A percentile compares a stretch with the other conserved stretches of the same genome.
phyloP scores from a whole-genome alignment of 2,797 vertebrate genomes.

The Gobio occitaniae region DNA sequence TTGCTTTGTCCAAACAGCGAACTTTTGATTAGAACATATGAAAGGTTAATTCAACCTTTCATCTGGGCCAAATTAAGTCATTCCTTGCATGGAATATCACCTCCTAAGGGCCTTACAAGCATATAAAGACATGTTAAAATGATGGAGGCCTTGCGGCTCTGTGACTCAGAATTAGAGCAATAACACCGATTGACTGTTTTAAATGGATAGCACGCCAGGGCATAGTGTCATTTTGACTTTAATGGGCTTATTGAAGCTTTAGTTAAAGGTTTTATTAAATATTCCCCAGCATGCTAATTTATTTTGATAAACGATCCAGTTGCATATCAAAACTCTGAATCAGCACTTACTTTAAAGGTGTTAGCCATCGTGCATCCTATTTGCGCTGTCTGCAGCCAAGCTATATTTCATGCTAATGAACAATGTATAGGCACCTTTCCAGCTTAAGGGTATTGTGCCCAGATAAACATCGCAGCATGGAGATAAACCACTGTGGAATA shows the following conservation, averaged over 20 bases:
- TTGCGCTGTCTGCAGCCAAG: background rate
- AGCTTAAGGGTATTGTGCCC: slow-evolving; percentile 35
- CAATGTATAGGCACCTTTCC: slow-evolving; percentile 36
- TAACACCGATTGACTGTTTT: slow-evolving; percentile 35
- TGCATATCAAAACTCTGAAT: slow-evolving; percentile 22
- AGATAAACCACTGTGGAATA: slow-evolving; percentile 25
- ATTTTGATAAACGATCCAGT: slow-evolving; percentile 37
- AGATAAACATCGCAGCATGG: slow-evolving; percentile 21
- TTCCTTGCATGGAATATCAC: slow-evolving; percentile 14
- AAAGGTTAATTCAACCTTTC: slow-evolving; percentile 45
- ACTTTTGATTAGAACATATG: slow-evolving; percentile 52
- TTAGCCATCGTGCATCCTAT: background rate
- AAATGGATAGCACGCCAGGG: slow-evolving; percentile 15
- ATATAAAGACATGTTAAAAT: slow-evolving; percentile 27
- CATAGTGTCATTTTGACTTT: slow-evolving; percentile 18
- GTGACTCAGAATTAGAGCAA: slow-evolving; percentile 35
- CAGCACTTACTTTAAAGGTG: slow-evolving; percentile 37
- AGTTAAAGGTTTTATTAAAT: slow-evolving; percentile 23
- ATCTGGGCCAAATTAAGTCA: slow-evolving; percentile 38
- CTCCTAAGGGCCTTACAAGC: slow-evolving; percentile 16
- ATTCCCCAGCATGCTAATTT: slow-evolving; percentile 12
- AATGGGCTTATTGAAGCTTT: slow-evolving; percentile 37
- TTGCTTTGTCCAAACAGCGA: slow-evolving; percentile 41
- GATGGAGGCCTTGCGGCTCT: slow-evolving; percentile 28
- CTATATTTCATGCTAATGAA: slow-evolving; percentile 41